Base-by-base conservation (phyloP, 2,113 vertebrate genomes). In the Oenanthe melanoleuca region DNA sequence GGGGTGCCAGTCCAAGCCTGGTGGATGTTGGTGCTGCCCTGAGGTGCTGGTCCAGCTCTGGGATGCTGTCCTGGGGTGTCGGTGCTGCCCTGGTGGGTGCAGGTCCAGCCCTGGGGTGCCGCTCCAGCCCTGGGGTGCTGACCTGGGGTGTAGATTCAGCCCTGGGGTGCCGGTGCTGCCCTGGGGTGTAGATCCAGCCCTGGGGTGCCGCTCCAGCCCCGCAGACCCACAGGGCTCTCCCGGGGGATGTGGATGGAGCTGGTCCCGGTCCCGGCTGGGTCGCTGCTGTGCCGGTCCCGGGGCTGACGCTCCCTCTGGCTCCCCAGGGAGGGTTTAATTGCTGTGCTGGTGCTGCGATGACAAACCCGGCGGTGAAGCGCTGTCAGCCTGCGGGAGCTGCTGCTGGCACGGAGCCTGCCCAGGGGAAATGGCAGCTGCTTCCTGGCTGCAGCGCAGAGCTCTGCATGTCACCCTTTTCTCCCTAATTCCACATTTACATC, bases 161-260 rank as follows among this genome's bases (percentile, higher is more conserved):
- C 34, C 8, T 37, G 34, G 34, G 34, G 34, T 37, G 34, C 34
- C 8, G 34, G 34, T 37, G 34, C 34, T 37, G 34, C 8, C 34
- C 34, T 37, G 34, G 34, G 34, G 34, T 37, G 34, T 37, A 11
- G 47, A 6, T 49, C 12, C 22, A 7, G 47, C 47, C 23, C 23
- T 14, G 47, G 47, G n/a, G 56, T 7, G n/a, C 56, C 5, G 53
- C 4, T 47, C 24, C 49, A 25, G 49, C 64, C 50, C 52, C 7
- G 42, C 4, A 1, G 40, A 4, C 17, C 10, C 74, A 0, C 8
- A 5, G 70, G 37, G 26, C 11, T 5, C 1, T 10, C 6, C 28
- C 0, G 37, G 18, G 33, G 50, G 15, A 11, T 1, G 45, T 2
- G 50, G 50, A 52, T 5, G 55, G 47, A 16, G 19, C 0, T 15